Evolutionary conservation across 2,797 vertebrate genomes (phyloP), one percentile per base, ranked within the genome.

Genomic region (Thaleichthys pacificus): DNA sequence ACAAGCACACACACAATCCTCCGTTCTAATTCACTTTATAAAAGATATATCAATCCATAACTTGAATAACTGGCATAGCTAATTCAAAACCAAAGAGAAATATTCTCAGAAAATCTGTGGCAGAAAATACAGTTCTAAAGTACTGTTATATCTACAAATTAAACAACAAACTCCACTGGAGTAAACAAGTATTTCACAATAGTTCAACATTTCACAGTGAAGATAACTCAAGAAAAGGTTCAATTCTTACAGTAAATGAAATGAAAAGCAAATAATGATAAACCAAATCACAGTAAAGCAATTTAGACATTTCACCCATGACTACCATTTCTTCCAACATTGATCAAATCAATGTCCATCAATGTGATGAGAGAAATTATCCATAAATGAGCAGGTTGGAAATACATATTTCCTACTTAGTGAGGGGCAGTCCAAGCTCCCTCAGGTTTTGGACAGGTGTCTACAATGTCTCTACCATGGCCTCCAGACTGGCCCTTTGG

Each of bases 81-180:
- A 47, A 84, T 58, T 81, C 58, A 82, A 69, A 80, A 84, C 66
- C 82, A 64, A 81, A 87, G 89, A 93, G 85, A 91, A 93, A 93
- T 91, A 91, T 90, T 92, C 91, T 91, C 89, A 85, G 85, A 87
- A 11, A 89, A 69, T 72, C 78, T 73, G 82, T 81, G 81, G 85
- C 83, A 86, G 79, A 82, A 77, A 88, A 78, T 72, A 82, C 79
- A 86, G 79, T 80, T 77, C 38, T 71, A 30, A 65, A 84, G 62
- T 72, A 87, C 81, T 81, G 77, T 81, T 77, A 89, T 73, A 75
- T 84, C 76, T 79, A 86, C 79, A 82, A 80, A 78, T 81, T 76
- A 80, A 78, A 82, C 80, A 67, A 85, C 83, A 78, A 85, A 93
- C 93, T 93, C 92, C 92, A 93, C 88, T 91, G 91, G 91, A 93